Evolutionary conservation across 2,888 invertebrate genomes (phyloP), one percentile per base, ranked within the genome.

Genomic region (Lasioglossum pauxillum): DNA sequence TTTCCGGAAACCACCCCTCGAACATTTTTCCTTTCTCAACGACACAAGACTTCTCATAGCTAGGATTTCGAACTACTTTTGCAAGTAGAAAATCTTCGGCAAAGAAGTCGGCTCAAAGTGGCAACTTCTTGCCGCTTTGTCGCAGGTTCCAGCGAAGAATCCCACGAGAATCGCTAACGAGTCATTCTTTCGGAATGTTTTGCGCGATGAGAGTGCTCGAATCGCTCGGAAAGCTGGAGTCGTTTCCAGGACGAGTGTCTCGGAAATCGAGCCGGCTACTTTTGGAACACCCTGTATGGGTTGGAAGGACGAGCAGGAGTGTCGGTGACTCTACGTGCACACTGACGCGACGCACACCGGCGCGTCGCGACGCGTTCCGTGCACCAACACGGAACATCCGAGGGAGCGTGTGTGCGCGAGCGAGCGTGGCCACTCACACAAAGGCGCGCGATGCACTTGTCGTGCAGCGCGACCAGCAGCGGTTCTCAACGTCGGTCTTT

Each of bases 391-490:
- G 81, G 80, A 76, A 83, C 85, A 83, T 82, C 82, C 71, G 41
- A 77, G 73, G 76, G 73, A 74, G 84, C 67, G 44, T 41, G 23
- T 64, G 83, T 35, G 80, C 80, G 77, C 79, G 77, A 74, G 87
- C 82, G 84, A 90, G 86, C 88, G 89, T 87, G 85, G 53, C 83
- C 88, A 88, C 90, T 89, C 83, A 88, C 89, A 89, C 88, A 83
- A 88, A 88, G 60, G 38, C 79, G 49, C 60, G 60, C 90, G 91
- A 90, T 93, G 93, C 94, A 94, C 93, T 94, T 94, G 93, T 91
- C 92, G 92, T 93, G 91, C 92, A 92, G 90, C 90, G 90, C 91
- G 90, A 91, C 90, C 86, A 82, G 78, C 94, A 93, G 94, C 86
- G 93, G 91, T 91, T 92, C 94, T 94, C 94, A 93, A 83, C 60